Evolutionary conservation across 1,140 invertebrate species (phyloP), one percentile per base, ranked within the genome.

Genomic region (Drosophila kurseongensis): DNA sequence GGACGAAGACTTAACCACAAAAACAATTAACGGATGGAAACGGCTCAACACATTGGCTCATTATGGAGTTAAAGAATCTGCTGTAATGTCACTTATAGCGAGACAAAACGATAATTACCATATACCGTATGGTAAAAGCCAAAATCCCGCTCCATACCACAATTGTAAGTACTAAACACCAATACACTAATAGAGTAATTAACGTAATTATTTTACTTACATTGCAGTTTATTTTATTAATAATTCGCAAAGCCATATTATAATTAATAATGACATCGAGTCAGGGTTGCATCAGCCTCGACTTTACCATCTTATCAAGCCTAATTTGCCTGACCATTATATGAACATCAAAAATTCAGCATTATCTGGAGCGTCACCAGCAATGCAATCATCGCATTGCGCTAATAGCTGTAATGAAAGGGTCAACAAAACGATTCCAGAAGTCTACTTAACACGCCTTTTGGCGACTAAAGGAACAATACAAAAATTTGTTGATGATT

Each of bases 401-500:
- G 48, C 62, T 55, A 55, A 56, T 35, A 68, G 42, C 47, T 63
- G 57, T 14, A 94, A 93, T 45, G 96, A 97, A 89, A 94, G 96
- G 47, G 96, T 95, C 16, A 97, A 97, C 91, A 98, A 98, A 94
- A 97, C 97, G 7, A 98, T 99, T 77, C 97, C 98, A 2, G 98
- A 99, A 93, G 98, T 99, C 91, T 99, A 98, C 92, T 94, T 99
- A 54, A 99, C 98, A 6, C 94, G 98, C 75, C 93, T 99, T 13
- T 93, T 99, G 1, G 98, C 98, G 27, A 98, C 97, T 0, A 98
- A 98, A 93, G 98, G 98, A 16, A 99, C 98, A 7, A 96, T 99
- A 51, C 97, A 99, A 92, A 98, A 99, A 92, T 99, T 98, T 93
- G 97, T 99, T 10, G 98, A 98, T 90, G 98, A 98, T 92, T 98